phyloP scores from a whole-genome alignment of 2,113 vertebrate genomes.

The Pangasianodon gigas region DNA sequence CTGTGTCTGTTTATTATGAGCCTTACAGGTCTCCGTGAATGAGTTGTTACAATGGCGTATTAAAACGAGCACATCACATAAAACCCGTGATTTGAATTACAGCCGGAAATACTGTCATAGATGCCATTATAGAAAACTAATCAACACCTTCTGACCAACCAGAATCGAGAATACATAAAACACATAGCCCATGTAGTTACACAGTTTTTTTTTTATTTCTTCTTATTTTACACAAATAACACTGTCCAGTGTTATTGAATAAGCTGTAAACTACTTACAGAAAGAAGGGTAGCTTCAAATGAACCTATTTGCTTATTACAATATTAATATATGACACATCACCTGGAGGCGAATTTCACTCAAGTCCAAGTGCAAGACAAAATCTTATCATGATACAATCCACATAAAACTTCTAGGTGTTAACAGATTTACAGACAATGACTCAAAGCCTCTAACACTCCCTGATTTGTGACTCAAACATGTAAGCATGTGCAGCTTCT shows the following conservation, averaged over 20 bases:
- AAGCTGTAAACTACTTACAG: background rate
- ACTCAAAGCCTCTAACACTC: background rate
- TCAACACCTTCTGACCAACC: background rate
- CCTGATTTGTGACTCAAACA: constrained; percentile 8
- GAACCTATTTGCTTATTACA: background rate
- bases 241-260: no score
- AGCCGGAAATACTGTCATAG: background rate
- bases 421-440: background rate
- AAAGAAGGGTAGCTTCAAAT: background rate
- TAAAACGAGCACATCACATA: no score
- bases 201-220: background rate
- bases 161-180: background rate
- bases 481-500: background rate
- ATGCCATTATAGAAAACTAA: background rate
- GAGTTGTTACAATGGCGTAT: no score
- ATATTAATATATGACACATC: background rate
- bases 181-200: background rate
- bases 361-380: background rate
- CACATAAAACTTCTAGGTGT: background rate
- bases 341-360: background rate
- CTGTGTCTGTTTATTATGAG: no score
- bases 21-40: no score
- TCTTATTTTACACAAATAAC: no score
- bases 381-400: background rate
- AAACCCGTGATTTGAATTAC: no score